A percentile compares a stretch with the other conserved stretches of the same genome.
Conservation (phyloP, 2,113 vertebrate genomes). For the Alouatta palliata region DNA sequence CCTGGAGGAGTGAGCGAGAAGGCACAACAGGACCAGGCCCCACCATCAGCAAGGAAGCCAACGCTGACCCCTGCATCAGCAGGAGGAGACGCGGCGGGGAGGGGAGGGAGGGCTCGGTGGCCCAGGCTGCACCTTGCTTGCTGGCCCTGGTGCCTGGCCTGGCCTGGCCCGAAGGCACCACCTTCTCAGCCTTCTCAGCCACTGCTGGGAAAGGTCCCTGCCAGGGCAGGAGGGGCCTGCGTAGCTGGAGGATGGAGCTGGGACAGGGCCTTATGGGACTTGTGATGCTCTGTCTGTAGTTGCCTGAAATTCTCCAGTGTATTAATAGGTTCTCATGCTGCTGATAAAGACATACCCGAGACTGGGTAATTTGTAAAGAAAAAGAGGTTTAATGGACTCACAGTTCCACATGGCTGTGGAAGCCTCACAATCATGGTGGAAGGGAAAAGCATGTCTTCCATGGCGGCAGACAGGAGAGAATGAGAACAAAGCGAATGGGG, state of each 20-base stretch:
- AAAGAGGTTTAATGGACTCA: too few species aligned
- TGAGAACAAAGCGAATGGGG: too few species aligned
- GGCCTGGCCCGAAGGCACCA: fast-evolving
- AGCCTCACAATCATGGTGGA: too few species aligned
- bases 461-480: too few species aligned
- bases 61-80: not conserved
- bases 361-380: too few species aligned
- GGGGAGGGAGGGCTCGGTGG: fast-evolving
- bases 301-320: fast-evolving
- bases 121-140: fast-evolving
- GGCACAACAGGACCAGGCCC: not conserved
- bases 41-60: fast-evolving
- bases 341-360: too few species aligned
- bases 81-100: fast-evolving
- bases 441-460: too few species aligned
- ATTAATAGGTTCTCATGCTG: too few species aligned
- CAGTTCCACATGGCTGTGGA: too few species aligned
- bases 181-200: too few species aligned
- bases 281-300: fast-evolving
- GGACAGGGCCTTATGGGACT: fast-evolving
- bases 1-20: not conserved
- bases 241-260: not conserved
- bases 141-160: too few species aligned
- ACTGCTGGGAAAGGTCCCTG: too few species aligned
- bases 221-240: fast-evolving